A percentile compares a stretch with the other conserved stretches of the same genome.
phyloP scores from a whole-genome alignment of 2,888 invertebrate species.

The Lasiommata megera region DNA sequence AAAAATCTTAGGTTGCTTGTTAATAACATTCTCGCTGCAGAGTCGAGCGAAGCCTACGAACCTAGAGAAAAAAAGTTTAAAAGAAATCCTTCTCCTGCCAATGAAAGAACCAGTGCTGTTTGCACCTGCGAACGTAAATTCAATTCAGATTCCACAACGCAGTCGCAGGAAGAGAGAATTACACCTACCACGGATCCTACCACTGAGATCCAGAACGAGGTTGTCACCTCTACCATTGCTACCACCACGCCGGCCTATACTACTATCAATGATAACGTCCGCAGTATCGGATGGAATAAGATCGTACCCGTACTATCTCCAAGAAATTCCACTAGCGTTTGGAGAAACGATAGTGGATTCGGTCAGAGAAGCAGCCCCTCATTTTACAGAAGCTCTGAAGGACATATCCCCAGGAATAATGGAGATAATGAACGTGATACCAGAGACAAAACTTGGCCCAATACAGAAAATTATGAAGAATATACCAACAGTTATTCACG shows the following conservation, averaged over 20 bases:
- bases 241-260: slow-evolving; percentile 61
- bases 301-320: slow-evolving; percentile 72
- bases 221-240: slow-evolving; percentile 47
- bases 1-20: slow-evolving; percentile 65
- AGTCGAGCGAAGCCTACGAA: slow-evolving; percentile 47
- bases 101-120: slow-evolving; percentile 38
- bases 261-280: slow-evolving; percentile 67
- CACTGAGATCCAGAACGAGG: slow-evolving; percentile 50
- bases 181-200: slow-evolving; percentile 54
- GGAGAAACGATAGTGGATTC: slow-evolving; percentile 73
- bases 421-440: slow-evolving; percentile 70
- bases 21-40: slow-evolving; percentile 62
- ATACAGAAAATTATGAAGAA: slow-evolving; percentile 63
- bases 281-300: slow-evolving; percentile 70
- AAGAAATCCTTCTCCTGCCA: slow-evolving; percentile 40
- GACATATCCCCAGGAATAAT: slow-evolving; percentile 73
- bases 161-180: slow-evolving; percentile 62
- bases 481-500: slow-evolving; percentile 67
- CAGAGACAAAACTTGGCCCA: slow-evolving; percentile 53
- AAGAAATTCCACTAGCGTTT: slow-evolving; percentile 73
- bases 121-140: slow-evolving; percentile 45
- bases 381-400: slow-evolving; percentile 67
- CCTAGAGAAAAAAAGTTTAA: slow-evolving; percentile 41
- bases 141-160: slow-evolving; percentile 32
- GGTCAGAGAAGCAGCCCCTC: slow-evolving; percentile 70